Conservation (phyloP, 2,797 vertebrate genomes). For the Urosaurus nigricauda region DNA sequence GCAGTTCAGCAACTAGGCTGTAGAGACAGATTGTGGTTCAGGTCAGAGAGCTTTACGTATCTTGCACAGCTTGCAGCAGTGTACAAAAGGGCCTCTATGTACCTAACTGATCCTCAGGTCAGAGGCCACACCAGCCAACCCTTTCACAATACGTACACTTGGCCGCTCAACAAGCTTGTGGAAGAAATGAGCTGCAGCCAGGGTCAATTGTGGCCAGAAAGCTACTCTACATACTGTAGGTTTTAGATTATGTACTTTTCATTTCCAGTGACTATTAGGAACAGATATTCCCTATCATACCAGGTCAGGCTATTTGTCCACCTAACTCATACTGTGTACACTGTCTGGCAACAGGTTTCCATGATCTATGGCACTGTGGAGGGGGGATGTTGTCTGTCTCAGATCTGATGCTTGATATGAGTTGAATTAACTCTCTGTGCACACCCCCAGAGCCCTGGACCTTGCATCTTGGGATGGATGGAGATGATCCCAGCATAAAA, state of each 20-base stretch:
- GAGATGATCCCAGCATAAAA: not conserved
- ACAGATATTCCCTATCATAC: not conserved
- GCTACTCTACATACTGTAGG: too few species aligned
- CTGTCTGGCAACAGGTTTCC: not conserved
- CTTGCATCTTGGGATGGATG: not conserved
- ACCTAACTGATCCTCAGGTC: conserved; percentile 24
- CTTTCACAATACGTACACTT: not conserved
- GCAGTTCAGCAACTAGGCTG: conserved; percentile 49
- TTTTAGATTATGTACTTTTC: not conserved
- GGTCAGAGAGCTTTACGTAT: conserved; percentile 34
- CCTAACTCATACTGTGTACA: not conserved
- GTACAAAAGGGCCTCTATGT: conserved; percentile 24
- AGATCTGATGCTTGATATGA: not conserved
- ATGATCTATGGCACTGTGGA: too few species aligned
- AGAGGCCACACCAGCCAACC: accelerated
- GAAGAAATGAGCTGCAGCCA: not conserved
- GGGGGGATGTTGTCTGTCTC: too few species aligned
- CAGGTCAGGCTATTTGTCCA: not conserved
- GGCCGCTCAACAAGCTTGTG: conserved; percentile 4
- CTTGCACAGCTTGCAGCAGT: not conserved
- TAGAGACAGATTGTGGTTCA: not conserved
- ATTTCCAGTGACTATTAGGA: not conserved
- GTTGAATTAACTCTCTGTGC: not conserved
- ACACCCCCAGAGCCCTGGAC: not conserved
- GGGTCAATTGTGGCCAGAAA: not conserved